These are phyloP conservation scores for Oxytorus armatus DNA, from an alignment of 2,888 invertebrate species.

Conservation along the genomic window DNA sequence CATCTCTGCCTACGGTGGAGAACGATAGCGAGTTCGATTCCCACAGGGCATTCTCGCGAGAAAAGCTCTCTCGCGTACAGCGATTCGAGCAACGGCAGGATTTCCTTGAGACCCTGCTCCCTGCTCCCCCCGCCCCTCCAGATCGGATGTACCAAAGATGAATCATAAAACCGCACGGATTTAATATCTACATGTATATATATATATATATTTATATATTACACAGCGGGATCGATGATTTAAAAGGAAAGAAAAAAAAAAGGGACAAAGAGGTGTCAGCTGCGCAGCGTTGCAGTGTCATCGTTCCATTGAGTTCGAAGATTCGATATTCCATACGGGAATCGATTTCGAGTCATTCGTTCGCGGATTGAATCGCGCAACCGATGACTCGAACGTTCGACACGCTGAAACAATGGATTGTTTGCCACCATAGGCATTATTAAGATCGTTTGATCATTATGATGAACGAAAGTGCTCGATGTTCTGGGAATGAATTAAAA, in stretches of 20 bases:
- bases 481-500: slow-evolving; percentile 1
- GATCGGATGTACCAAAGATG: slow-evolving; percentile 26
- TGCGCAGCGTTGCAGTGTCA: slow-evolving; percentile 55
- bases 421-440: slow-evolving; percentile 10
- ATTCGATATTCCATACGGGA: neutral
- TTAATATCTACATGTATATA: neutral
- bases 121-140: no score
- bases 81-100: slow-evolving; percentile 26
- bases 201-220: neutral
- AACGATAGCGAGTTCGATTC: slow-evolving; percentile 77
- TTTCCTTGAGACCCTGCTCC: no score
- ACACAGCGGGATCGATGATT: slow-evolving; percentile 16
- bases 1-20: slow-evolving; percentile 54
- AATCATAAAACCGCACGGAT: slow-evolving; percentile 28
- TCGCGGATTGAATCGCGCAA: slow-evolving; percentile 46
- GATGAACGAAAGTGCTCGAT: neutral
- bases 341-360: slow-evolving; percentile 58
- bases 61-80: slow-evolving; percentile 23
- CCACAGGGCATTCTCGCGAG: slow-evolving; percentile 68
- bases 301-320: slow-evolving; percentile 35
- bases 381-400: neutral
- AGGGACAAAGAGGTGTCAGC: slow-evolving; percentile 34
- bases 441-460: slow-evolving; percentile 16
- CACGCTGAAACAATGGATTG: slow-evolving; percentile 34
- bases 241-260: neutral